Conservation (phyloP, 2,888 invertebrate species). For the Phyto melanocephala region DNA sequence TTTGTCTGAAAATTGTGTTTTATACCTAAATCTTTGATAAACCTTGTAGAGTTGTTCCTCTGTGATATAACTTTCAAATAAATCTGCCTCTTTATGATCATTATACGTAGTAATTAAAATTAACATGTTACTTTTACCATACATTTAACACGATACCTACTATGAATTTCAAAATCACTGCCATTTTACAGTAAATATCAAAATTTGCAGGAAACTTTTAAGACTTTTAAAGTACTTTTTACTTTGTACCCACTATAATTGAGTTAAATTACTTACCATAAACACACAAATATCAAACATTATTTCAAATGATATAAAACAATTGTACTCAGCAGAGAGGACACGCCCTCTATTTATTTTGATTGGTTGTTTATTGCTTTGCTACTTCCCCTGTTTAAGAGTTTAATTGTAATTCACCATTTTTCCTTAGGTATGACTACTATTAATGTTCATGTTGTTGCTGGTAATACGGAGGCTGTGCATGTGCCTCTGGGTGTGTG, state of each 20-base stretch:
- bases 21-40: too few relatives aligned
- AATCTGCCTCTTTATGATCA: too few relatives aligned
- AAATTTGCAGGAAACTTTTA: neutral
- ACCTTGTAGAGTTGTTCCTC: too few relatives aligned
- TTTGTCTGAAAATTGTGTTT: too few relatives aligned
- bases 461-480: neutral
- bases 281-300: too few relatives aligned
- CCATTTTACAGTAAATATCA: too few relatives aligned
- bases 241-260: neutral
- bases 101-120: too few relatives aligned
- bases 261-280: neutral
- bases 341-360: constrained; percentile 71
- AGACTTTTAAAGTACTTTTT: neutral
- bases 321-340: constrained; percentile 49
- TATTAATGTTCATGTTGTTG: neutral
- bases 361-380: constrained; percentile 73
- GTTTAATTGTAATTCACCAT: constrained; percentile 60
- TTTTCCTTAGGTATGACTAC: constrained; percentile 22
- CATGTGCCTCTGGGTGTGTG: constrained; percentile 45
- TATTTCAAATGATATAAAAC: neutral
- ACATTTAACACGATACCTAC: too few relatives aligned
- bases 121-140: too few relatives aligned
- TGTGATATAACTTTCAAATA: too few relatives aligned
- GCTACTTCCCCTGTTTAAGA: constrained; percentile 35
- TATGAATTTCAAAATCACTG: too few relatives aligned